Conservation (phyloP, 2,797 vertebrate species). For the Morelia viridis region DNA sequence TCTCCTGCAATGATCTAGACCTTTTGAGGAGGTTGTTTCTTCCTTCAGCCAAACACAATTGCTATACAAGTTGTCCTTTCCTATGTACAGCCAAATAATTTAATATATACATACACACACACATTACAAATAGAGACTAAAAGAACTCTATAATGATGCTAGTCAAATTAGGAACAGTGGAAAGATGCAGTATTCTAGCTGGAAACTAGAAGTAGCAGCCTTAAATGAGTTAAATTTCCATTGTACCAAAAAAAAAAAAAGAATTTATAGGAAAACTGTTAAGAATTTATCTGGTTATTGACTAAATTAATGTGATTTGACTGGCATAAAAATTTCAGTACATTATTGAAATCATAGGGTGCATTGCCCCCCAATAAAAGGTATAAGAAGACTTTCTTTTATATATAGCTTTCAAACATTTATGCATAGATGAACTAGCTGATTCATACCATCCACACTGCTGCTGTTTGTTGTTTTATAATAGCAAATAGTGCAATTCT, state of each 20-base stretch:
- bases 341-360: neutral
- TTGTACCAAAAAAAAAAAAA: neutral
- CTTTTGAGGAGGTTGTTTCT: neutral
- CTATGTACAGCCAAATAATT: neutral
- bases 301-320: neutral
- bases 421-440: neutral
- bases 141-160: neutral
- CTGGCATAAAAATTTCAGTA: neutral
- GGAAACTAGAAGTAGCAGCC: neutral
- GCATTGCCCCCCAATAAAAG: neutral
- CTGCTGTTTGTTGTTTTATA: neutral
- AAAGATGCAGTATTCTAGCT: neutral
- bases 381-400: neutral
- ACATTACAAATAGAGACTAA: neutral
- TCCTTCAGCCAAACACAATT: neutral
- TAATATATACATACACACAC: neutral
- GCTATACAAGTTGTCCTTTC: neutral
- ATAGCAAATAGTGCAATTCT: slow-evolving; percentile 17
- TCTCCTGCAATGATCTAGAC: neutral
- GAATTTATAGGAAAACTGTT: neutral
- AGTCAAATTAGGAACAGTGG: neutral
- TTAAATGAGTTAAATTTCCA: neutral
- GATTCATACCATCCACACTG: neutral
- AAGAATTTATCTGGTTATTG: neutral
- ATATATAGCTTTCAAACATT: neutral